phyloP scores from a whole-genome alignment of 1,140 invertebrate species.

The Drosophila lini region DNA sequence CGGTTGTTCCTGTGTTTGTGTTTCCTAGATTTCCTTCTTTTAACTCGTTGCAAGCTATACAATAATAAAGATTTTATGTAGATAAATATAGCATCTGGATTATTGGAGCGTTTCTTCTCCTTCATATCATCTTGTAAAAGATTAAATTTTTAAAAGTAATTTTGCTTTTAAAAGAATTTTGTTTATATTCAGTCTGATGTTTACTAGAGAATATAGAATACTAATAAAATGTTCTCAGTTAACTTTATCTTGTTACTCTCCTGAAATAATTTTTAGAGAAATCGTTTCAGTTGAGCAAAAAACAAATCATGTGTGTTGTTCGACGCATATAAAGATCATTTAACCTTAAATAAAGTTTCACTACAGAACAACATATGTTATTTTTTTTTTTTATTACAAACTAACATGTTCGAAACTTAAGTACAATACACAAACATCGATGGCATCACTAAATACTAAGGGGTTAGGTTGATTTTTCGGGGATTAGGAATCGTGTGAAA shows the following conservation, averaged over 20 bases:
- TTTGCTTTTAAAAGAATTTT: background rate
- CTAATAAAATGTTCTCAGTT: background rate
- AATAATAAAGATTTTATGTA: slow-evolving; percentile 36
- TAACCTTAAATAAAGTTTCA: background rate
- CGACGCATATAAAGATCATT: no score
- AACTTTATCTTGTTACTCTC: background rate
- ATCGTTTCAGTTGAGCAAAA: background rate
- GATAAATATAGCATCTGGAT: background rate
- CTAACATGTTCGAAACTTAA: slow-evolving; percentile 66
- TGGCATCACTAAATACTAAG: slow-evolving; percentile 68
- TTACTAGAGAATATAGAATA: background rate
- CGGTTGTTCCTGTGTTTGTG: slow-evolving; percentile 27
- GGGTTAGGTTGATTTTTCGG: slow-evolving; percentile 12
- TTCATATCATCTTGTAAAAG: no score
- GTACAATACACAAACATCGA: slow-evolving; percentile 72
- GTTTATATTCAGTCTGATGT: background rate
- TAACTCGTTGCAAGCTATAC: slow-evolving; percentile 11
- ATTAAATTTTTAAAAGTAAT: background rate
- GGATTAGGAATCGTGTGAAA: slow-evolving; percentile 4
- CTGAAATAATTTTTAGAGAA: background rate
- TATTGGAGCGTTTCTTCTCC: no score
- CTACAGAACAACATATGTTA: background rate
- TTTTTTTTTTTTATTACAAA: slow-evolving; percentile 49
- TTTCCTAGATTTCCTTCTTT: background rate
- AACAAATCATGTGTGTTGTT: no score